Evolutionary conservation across 2,797 vertebrate species (phyloP).

Genomic region (Apodemus agrarius): DNA sequence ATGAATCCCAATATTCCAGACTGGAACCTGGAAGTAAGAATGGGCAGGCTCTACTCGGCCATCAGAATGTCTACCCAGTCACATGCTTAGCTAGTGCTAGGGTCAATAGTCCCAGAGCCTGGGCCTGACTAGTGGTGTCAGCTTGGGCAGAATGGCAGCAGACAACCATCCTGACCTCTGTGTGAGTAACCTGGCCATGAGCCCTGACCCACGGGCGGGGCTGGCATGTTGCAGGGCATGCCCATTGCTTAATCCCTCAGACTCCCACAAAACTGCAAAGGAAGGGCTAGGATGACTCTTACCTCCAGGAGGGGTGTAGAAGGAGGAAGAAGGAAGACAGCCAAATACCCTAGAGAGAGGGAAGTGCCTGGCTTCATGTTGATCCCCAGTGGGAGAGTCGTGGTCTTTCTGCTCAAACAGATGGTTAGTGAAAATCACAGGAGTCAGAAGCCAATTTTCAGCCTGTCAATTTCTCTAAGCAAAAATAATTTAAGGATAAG

Average conservation of each 20-base stretch:
- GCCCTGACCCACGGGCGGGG: conserved; percentile 72
- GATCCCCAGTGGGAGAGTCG: conserved; percentile 12
- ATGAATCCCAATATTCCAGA: not conserved
- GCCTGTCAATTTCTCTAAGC: not conserved
- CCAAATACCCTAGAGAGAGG: conserved; percentile 35
- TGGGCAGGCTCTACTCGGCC: not conserved
- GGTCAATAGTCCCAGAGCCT: not conserved
- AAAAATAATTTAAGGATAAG: conserved; percentile 18
- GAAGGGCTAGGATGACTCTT: conserved; percentile 61
- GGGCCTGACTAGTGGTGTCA: not conserved
- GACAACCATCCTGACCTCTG: conserved; percentile 71
- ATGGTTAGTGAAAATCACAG: not conserved
- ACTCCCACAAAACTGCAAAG: conserved; percentile 60
- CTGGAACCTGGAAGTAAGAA: not conserved
- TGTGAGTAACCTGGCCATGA: conserved; percentile 61
- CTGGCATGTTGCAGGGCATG: conserved; percentile 43
- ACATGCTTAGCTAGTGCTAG: not conserved
- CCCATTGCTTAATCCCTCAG: conserved; percentile 73
- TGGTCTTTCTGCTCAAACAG: not conserved
- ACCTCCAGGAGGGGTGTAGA: conserved; percentile 39
- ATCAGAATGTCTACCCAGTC: not conserved
- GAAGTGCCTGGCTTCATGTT: not conserved
- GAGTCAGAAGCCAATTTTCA: not conserved
- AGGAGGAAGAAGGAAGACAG: conserved; percentile 33
- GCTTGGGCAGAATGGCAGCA: not conserved